Base-by-base conservation (phyloP, 1,140 invertebrate species). In the Parapsyche elsis region DNA sequence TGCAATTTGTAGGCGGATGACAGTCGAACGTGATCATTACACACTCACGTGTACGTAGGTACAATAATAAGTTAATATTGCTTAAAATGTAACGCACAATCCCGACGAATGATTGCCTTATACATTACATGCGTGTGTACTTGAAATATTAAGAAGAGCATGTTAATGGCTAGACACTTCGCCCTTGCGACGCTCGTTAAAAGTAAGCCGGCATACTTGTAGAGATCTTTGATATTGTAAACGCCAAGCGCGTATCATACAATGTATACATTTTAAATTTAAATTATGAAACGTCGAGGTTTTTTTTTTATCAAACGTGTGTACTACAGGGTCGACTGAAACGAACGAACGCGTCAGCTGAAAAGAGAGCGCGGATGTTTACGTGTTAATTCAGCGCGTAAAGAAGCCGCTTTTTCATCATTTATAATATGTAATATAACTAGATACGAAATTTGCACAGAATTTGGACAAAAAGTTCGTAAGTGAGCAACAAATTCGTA, bases 121-220 rank as follows among this genome's bases (percentile, higher is more conserved):
- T 46, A 46, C n/a, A n/a, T n/a, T n/a, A 46, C 12, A 46, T 46
- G 16, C 4, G 16, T 53, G 24, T 67, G 64, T 67, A 67, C 21
- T 12, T 67, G 64, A 67, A 67, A 67, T 67, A 67, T 61, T 61
- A 67, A 67, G 9, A 26, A 4, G 9, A 26, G 5, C 12, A 67
- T 67, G 64, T 67, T 26, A 67, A 67, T 67, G 4, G 21, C 7
- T 67, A 67, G 24, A 67, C 23, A 23, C 24, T 14, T 26, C 24
- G 64, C 64, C 64, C 64, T 67, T 67, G 64, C 12, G 24, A 23
- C 14, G 10, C 49, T 53, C 64, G 24, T 67, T 23, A 14, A 67
- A 67, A 67, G 23, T 67, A 67, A 24, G 14, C 4, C 2, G 10
- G 12, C 16, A 53, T 16, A 16, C 2, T 46, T 53, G 2, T 12